Evolutionary conservation across 2,888 invertebrate genomes (phyloP).

Genomic region (Cacoxenus indagator): DNA sequence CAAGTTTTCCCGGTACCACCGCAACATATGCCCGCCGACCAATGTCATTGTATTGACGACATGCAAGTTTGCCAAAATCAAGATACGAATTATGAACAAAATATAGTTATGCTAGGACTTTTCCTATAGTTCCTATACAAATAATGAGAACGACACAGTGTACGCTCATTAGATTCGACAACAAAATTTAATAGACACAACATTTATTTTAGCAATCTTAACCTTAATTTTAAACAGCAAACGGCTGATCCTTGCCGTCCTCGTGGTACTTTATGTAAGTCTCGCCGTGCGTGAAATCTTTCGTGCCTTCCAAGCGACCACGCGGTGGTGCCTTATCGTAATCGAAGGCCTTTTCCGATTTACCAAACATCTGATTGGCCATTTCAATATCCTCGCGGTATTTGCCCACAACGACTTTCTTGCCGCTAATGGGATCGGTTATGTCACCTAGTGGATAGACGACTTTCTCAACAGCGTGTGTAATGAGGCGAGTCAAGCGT

Average conservation of each 20-base stretch:
- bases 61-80: too few species aligned
- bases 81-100: too few species aligned
- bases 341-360: conserved; percentile 78
- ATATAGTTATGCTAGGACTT: too few species aligned
- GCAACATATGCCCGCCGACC: too few species aligned
- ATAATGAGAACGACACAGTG: background rate
- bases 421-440: conserved; percentile 87
- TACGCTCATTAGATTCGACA: background rate
- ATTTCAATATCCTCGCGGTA: conserved; percentile 83
- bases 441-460: conserved; percentile 87
- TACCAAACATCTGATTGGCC: conserved; percentile 79
- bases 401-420: conserved; percentile 79
- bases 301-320: conserved; percentile 86
- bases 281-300: conserved; percentile 84
- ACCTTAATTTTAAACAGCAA: conserved; percentile 74
- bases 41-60: too few species aligned
- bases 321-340: conserved; percentile 83
- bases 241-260: conserved; percentile 80
- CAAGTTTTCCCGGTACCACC: too few species aligned
- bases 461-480: conserved; percentile 84
- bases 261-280: conserved; percentile 85
- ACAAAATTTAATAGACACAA: too few species aligned
- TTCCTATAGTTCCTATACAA: too few species aligned
- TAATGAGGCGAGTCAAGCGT: conserved; percentile 82
- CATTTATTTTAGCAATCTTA: background rate